Conservation (phyloP, 2,113 vertebrate species). For the Sisor rabdophorus region DNA sequence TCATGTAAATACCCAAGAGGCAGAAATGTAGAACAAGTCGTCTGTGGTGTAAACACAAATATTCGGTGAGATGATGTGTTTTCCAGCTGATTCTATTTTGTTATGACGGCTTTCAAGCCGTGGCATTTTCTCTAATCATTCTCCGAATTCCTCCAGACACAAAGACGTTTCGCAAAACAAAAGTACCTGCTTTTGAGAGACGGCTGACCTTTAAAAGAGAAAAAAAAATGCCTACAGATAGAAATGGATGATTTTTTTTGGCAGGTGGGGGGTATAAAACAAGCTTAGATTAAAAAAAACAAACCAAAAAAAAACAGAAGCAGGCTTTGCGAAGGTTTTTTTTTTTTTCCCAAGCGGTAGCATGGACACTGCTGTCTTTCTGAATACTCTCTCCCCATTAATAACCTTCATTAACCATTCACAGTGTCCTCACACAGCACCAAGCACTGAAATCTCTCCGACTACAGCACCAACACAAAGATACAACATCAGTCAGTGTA, state of each 20-base stretch:
- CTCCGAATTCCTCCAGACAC: conserved; percentile 62
- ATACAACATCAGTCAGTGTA: conserved; percentile 46
- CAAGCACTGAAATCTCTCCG: conserved; percentile 33
- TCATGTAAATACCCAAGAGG: neutral
- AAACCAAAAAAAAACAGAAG: neutral
- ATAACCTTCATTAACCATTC: conserved; percentile 64
- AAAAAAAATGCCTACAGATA: neutral
- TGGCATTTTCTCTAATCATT: conserved; percentile 63
- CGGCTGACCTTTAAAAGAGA: conserved; percentile 60
- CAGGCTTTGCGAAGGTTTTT: conserved; percentile 1
- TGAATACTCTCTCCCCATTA: conserved; percentile 57
- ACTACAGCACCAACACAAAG: conserved; percentile 55
- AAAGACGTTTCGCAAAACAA: conserved; percentile 49
- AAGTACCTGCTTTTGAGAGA: conserved; percentile 56
- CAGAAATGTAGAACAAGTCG: conserved; percentile 4
- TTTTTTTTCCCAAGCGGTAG: conserved; percentile 28
- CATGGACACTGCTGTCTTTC: conserved; percentile 55
- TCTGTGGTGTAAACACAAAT: conserved; percentile 9
- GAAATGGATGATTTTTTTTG: neutral
- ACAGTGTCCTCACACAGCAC: conserved; percentile 48
- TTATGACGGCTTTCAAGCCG: conserved; percentile 52
- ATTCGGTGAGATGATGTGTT: neutral
- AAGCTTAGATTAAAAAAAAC: neutral
- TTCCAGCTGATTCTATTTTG: conserved; percentile 35
- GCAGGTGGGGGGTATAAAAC: too few relatives aligned